These are phyloP conservation scores for Myopa tessellatipennis DNA, from an alignment of 2,888 invertebrate species.

Conservation along the genomic window DNA sequence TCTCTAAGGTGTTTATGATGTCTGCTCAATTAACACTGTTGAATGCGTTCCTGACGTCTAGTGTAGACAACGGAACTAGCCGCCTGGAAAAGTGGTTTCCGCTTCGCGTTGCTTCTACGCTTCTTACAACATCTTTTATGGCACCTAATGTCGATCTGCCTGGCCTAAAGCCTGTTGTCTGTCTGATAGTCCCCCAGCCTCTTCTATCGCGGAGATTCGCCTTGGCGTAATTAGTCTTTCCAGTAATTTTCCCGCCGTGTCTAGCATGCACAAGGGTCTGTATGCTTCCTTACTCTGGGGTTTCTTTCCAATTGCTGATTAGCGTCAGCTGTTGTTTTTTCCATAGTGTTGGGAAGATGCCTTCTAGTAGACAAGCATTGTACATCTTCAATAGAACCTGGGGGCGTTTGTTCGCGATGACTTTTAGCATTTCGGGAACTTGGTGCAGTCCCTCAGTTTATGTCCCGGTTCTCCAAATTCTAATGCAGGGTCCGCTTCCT, in stretches of 20 bases:
- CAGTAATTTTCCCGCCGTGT: conserved; percentile 35
- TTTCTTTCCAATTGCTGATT: conserved; percentile 35
- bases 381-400: conserved; percentile 34
- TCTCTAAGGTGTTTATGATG: conserved; percentile 15
- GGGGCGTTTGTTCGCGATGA: conserved; percentile 22
- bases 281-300: conserved; percentile 32
- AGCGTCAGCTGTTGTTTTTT: conserved; percentile 35
- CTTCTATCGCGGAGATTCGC: conserved; percentile 12
- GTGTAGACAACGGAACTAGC: conserved; percentile 27
- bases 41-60: conserved; percentile 36
- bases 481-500: background rate
- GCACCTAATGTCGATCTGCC: conserved; percentile 32
- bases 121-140: conserved; percentile 25
- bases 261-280: conserved; percentile 29
- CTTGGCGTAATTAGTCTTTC: conserved; percentile 34
- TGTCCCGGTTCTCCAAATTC: too few species aligned
- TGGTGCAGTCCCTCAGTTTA: too few species aligned
- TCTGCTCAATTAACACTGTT: conserved; percentile 32
- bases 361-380: conserved; percentile 31
- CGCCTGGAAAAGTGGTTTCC: conserved; percentile 25
- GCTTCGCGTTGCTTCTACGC: background rate
- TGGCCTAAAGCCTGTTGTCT: conserved; percentile 33
- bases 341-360: conserved; percentile 28
- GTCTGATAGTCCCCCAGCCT: conserved; percentile 18
- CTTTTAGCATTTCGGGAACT: conserved; percentile 3